Percentiles rank a stretch among this genome's conserved stretches.
These are phyloP conservation scores for Myioborus melanocephalus DNA, from an alignment of 2,797 vertebrate species.

Conservation along the genomic window DNA sequence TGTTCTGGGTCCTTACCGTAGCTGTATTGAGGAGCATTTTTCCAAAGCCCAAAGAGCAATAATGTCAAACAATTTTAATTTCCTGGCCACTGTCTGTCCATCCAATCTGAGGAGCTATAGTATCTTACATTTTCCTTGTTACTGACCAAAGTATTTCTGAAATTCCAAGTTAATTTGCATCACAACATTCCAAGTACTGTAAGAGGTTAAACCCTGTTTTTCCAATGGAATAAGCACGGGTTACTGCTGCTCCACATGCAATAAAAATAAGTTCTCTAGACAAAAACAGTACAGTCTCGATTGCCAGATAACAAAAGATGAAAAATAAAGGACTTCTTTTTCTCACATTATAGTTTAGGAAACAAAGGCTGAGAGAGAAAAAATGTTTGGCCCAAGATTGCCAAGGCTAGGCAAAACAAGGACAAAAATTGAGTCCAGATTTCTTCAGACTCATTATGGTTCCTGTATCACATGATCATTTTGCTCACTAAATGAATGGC, in stretches of 20 bases:
- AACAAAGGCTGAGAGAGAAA: background rate
- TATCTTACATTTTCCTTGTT: background rate
- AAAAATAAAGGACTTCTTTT: background rate
- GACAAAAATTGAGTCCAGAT: background rate
- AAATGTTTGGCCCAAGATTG: background rate
- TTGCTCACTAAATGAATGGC: background rate
- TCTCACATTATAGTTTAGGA: background rate
- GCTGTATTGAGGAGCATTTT: background rate
- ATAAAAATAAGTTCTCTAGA: background rate
- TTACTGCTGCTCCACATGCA: background rate
- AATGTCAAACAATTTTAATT: background rate
- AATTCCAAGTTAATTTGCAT: background rate
- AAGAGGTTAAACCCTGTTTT: background rate
- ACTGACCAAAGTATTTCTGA: background rate
- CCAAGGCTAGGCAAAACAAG: background rate
- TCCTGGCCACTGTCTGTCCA: background rate
- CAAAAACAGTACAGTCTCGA: background rate
- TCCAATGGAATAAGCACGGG: background rate
- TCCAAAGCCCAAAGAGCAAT: background rate
- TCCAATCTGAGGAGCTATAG: background rate
- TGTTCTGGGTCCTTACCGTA: background rate
- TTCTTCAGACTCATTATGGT: background rate
- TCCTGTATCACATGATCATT: background rate
- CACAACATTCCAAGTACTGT: background rate
- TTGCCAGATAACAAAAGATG: background rate